These are phyloP conservation scores for Chloroceryle inda DNA, from an alignment of 2,797 vertebrate species.

Conservation along the genomic window DNA sequence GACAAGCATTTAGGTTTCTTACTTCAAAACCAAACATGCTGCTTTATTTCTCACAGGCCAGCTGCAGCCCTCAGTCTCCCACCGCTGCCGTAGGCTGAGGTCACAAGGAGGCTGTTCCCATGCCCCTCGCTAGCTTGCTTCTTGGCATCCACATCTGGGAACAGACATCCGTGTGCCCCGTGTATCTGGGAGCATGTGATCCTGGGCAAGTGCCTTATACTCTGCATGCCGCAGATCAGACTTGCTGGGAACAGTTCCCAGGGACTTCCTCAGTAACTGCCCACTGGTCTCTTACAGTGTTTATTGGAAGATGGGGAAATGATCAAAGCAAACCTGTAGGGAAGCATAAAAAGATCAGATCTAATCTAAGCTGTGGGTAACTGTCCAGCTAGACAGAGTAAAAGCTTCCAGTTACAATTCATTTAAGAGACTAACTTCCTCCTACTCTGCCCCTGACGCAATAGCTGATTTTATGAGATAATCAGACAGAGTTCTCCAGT, in stretches of 20 bases:
- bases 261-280: neutral
- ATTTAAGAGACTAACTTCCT: conserved; percentile 29
- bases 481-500: neutral
- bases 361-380: conserved; percentile 38
- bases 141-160: conserved; percentile 41
- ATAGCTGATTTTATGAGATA: conserved; percentile 3
- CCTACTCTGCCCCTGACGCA: neutral
- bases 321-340: conserved; percentile 34
- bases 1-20: neutral
- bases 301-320: conserved; percentile 28
- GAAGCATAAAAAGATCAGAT: conserved; percentile 19
- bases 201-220: neutral
- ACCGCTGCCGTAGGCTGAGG: accelerated
- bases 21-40: neutral
- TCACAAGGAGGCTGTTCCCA: conserved; percentile 22
- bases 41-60: neutral
- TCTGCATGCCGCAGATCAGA: neutral
- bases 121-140: neutral
- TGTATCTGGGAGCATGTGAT: neutral
- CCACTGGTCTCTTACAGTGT: neutral
- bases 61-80: neutral
- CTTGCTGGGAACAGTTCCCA: neutral
- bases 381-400: conserved; percentile 1
- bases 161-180: neutral
- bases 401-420: conserved; percentile 24